Percentiles rank a stretch among this genome's conserved stretches.
phyloP scores from a whole-genome alignment of 1,140 invertebrate genomes.

The Arion vulgaris region DNA sequence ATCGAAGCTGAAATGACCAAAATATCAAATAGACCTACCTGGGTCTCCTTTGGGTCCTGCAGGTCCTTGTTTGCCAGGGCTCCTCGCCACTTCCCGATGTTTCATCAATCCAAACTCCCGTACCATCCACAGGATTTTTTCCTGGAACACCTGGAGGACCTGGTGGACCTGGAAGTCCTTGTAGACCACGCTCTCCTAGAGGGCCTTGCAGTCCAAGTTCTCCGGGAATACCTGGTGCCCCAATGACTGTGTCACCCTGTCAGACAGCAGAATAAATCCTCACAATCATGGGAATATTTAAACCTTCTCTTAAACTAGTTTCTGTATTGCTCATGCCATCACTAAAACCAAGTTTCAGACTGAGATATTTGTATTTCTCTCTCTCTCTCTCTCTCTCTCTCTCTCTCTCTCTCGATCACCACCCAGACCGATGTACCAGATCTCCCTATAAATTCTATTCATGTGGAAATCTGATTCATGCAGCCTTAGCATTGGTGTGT shows the following conservation, averaged over 20 bases:
- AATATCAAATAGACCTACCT: not conserved
- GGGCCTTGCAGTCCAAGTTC: constrained; percentile 35
- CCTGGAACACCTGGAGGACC: constrained; percentile 21
- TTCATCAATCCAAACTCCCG: not conserved
- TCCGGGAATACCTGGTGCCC: constrained; percentile 55
- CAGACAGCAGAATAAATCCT: constrained; percentile 4
- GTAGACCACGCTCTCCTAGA: constrained; percentile 78
- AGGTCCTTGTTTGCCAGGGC: not conserved
- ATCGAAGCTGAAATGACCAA: too few species aligned
- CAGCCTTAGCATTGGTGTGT: too few species aligned
- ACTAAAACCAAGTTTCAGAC: too few species aligned
- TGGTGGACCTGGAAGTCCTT: constrained; percentile 37
- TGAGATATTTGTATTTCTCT: too few species aligned
- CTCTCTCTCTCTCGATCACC: too few species aligned
- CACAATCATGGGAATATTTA: too few species aligned
- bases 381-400: too few species aligned
- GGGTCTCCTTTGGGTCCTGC: not conserved
- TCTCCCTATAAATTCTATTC: too few species aligned
- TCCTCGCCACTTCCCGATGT: not conserved
- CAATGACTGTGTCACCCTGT: constrained; percentile 43
- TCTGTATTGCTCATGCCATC: too few species aligned
- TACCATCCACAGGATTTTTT: not conserved
- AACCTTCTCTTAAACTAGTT: too few species aligned
- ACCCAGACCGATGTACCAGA: too few species aligned
- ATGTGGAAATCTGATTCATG: too few species aligned